A percentile compares a stretch with the other conserved stretches of the same genome.
phyloP scores from a whole-genome alignment of 2,888 invertebrate species.

The Aradus depressus region DNA sequence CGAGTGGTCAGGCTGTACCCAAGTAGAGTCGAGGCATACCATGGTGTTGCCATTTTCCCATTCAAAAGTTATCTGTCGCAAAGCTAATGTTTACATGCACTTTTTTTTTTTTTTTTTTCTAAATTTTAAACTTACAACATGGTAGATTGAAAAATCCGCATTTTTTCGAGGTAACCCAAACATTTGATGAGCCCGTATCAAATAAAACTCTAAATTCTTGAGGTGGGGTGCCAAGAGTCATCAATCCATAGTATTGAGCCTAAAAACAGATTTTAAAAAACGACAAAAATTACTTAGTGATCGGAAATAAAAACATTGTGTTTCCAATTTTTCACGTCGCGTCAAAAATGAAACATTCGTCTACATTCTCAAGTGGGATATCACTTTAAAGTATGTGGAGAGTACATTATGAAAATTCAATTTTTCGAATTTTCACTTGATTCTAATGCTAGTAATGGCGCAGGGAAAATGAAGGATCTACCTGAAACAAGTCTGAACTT shows the following conservation, averaged over 20 bases:
- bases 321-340: background rate
- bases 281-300: background rate
- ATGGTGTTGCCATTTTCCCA: too few species aligned
- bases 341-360: too few species aligned
- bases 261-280: slow-evolving; percentile 34
- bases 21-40: too few species aligned
- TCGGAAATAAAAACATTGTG: too few species aligned
- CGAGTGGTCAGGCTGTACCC: too few species aligned
- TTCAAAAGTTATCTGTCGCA: background rate
- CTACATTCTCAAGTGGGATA: too few species aligned
- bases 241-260: slow-evolving; percentile 94
- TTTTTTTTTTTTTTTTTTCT: background rate
- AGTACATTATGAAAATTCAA: too few species aligned
- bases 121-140: slow-evolving; percentile 57
- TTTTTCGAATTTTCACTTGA: too few species aligned
- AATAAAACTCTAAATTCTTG: slow-evolving; percentile 92
- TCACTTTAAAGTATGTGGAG: too few species aligned
- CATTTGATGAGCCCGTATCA: slow-evolving; percentile 96
- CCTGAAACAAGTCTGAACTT: too few species aligned
- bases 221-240: slow-evolving; percentile 81
- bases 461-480: too few species aligned
- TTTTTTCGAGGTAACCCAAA: slow-evolving; percentile 97
- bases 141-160: slow-evolving; percentile 90
- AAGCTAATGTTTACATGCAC: background rate
- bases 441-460: too few species aligned